Evolutionary conservation across 2,113 vertebrate species (phyloP).

Genomic region (Ophiodon elongatus): DNA sequence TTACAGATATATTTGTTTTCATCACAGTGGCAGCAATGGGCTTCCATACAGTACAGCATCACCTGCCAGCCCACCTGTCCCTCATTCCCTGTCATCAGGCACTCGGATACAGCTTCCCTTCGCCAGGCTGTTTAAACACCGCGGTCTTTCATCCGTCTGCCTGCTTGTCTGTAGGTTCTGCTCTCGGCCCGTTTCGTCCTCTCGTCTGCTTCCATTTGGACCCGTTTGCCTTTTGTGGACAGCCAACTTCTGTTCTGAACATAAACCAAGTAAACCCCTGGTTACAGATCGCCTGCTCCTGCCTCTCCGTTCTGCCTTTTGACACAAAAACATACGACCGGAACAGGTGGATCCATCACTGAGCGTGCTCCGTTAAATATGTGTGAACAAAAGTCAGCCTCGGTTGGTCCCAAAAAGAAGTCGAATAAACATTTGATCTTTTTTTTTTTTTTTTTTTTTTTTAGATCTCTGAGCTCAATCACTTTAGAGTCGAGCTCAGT

Average conservation of each 20-base stretch:
- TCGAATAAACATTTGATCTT: constrained; percentile 8
- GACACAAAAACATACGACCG: too few species aligned
- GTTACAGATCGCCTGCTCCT: not conserved
- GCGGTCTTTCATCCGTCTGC: not conserved
- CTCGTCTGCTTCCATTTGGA: not conserved
- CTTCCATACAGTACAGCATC: not conserved
- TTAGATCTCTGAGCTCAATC: constrained; percentile 2
- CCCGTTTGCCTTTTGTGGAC: not conserved
- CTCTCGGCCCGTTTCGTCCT: not conserved
- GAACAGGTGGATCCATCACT: not conserved
- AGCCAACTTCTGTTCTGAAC: constrained; percentile 6
- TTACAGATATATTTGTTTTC: too few species aligned
- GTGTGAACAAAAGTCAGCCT: not conserved
- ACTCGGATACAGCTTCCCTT: too few species aligned
- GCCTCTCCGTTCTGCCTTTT: not conserved
- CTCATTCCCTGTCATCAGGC: not conserved
- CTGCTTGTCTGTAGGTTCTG: not conserved
- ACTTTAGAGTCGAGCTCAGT: constrained; percentile 18
- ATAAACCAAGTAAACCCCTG: not conserved
- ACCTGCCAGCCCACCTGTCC: constrained; percentile 17
- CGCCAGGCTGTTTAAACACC: not conserved
- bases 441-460: not conserved
- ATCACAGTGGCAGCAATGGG: too few species aligned
- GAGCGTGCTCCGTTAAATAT: not conserved
- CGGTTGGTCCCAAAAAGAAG: not conserved